These are phyloP conservation scores for Tetramorium simillimum DNA, from an alignment of 1,140 invertebrate genomes.

Conservation along the genomic window DNA sequence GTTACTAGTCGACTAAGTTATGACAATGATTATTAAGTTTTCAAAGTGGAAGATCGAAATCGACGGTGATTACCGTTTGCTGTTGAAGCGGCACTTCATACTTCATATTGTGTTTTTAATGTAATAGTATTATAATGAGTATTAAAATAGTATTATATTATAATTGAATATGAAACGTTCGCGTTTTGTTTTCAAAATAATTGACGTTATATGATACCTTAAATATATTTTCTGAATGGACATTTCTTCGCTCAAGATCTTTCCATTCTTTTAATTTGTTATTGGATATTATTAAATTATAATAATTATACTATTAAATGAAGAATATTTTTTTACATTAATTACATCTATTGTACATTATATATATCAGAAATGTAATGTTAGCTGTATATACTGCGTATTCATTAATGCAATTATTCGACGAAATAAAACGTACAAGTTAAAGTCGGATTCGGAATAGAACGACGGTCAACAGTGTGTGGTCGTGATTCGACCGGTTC, in stretches of 20 bases:
- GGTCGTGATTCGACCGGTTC: constrained; percentile 39
- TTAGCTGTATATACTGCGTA: background rate
- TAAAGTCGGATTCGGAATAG: background rate
- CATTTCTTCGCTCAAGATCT: background rate
- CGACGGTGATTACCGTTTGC: background rate
- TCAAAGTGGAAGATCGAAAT: background rate
- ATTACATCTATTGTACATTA: too few species aligned
- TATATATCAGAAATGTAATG: background rate
- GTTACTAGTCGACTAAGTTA: background rate
- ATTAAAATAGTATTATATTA: too few species aligned
- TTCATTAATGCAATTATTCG: background rate
- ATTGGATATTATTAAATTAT: background rate
- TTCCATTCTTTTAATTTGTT: background rate
- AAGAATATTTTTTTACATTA: background rate
- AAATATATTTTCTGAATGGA: background rate
- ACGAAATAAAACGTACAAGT: constrained; percentile 3
- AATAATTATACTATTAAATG: background rate
- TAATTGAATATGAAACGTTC: background rate
- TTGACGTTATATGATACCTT: background rate
- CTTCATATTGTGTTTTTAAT: background rate
- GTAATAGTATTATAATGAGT: too few species aligned
- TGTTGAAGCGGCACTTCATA: background rate
- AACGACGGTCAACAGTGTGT: background rate
- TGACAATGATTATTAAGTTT: constrained; percentile 8
- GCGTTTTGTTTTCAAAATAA: background rate